Evolutionary conservation across 2,888 invertebrate genomes (phyloP).

Genomic region (Bibio marci): DNA sequence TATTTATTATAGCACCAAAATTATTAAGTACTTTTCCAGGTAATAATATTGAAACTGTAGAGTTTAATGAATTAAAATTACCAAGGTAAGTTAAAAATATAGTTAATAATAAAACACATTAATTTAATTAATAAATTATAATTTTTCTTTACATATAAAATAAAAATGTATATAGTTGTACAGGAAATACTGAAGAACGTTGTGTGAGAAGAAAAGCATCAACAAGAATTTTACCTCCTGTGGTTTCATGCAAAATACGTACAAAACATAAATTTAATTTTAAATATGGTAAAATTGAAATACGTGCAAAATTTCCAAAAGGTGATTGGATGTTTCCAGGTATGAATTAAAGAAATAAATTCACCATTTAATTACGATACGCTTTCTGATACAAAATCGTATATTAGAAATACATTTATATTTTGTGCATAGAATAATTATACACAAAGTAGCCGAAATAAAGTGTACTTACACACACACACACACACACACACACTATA

Average conservation of each 20-base stretch:
- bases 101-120: no score
- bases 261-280: conserved; percentile 47
- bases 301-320: conserved; percentile 52
- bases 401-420: no score
- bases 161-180: conserved; percentile 38
- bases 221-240: conserved; percentile 45
- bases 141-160: no score
- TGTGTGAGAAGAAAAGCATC: conserved; percentile 17
- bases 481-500: no score
- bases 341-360: conserved; percentile 30
- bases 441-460: no score
- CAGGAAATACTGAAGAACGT: conserved; percentile 29
- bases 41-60: conserved; percentile 14
- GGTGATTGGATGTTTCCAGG: conserved; percentile 68
- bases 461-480: no score
- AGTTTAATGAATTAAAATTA: conserved; percentile 23
- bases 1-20: conserved; percentile 26
- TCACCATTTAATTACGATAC: not conserved
- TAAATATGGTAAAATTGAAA: conserved; percentile 47
- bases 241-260: conserved; percentile 43
- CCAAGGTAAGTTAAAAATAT: no score
- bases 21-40: conserved; percentile 17
- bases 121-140: conserved; percentile 20
- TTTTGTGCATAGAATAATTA: no score
- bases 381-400: no score